These are phyloP conservation scores for Echinops telfairi DNA, from an alignment of 2,113 vertebrate species.

Conservation along the genomic window DNA sequence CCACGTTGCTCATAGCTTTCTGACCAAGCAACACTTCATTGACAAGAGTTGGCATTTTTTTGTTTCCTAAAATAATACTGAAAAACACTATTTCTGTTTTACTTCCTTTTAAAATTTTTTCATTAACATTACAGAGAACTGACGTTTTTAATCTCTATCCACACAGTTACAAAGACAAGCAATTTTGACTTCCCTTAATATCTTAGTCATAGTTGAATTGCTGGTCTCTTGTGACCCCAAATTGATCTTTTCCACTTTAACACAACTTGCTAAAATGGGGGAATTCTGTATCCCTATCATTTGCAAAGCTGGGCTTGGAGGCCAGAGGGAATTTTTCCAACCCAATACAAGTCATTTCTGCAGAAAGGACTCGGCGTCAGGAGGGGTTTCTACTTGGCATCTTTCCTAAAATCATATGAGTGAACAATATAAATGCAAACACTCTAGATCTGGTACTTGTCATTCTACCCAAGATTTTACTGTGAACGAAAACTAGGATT, in stretches of 20 bases:
- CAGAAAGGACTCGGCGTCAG: background rate
- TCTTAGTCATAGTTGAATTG: constrained; percentile 1
- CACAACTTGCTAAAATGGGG: background rate
- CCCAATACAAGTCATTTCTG: no score
- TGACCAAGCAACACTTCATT: background rate
- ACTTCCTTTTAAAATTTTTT: background rate
- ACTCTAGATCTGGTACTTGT: background rate
- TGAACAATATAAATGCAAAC: background rate
- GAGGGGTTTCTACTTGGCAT: background rate
- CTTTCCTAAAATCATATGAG: background rate
- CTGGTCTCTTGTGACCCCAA: background rate
- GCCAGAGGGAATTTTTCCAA: background rate
- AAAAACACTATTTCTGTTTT: constrained; percentile 26
- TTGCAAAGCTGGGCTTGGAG: background rate
- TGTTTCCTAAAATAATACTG: background rate
- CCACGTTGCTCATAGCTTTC: background rate
- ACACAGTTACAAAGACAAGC: background rate
- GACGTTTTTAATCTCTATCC: background rate
- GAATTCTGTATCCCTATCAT: background rate
- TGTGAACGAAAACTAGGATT: background rate
- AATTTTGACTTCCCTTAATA: background rate
- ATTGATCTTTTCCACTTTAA: background rate
- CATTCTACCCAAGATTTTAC: background rate
- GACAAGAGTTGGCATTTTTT: background rate
- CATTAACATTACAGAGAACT: background rate